Evolutionary conservation across 2,113 vertebrate species (phyloP).

Genomic region (Trematomus loennbergii): DNA sequence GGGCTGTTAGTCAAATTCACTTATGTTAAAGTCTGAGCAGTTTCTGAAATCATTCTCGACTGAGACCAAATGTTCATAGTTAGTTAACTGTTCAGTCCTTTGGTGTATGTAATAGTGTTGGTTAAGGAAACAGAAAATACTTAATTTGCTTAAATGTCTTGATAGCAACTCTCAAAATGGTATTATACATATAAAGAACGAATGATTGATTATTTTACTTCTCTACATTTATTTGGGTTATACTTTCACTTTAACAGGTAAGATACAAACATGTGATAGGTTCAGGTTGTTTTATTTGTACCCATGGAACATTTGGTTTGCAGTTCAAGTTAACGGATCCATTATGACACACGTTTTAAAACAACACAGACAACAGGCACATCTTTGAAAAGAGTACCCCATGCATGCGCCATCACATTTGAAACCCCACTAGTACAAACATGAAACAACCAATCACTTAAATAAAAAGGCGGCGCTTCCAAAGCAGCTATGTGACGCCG

Average conservation of each 20-base stretch:
- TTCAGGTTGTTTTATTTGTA: too few relatives aligned
- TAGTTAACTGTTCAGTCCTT: background rate
- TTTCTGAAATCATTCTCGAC: background rate
- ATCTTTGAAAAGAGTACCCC: too few relatives aligned
- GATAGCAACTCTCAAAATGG: background rate
- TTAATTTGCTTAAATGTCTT: background rate
- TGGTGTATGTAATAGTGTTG: background rate
- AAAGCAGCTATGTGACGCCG: too few relatives aligned
- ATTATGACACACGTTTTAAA: too few relatives aligned
- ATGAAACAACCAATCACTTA: too few relatives aligned
- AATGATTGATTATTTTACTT: background rate
- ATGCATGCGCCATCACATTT: too few relatives aligned
- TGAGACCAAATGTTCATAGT: background rate
- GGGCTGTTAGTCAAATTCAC: background rate
- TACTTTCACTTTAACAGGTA: background rate
- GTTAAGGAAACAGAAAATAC: background rate
- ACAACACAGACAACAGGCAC: too few relatives aligned
- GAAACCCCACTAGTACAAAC: too few relatives aligned
- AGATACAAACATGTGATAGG: background rate
- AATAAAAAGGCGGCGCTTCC: too few relatives aligned
- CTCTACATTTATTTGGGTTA: background rate
- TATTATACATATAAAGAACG: background rate
- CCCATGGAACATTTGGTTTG: too few relatives aligned
- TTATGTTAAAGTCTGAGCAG: background rate
- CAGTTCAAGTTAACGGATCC: too few relatives aligned